These are phyloP conservation scores for Drusus annulatus DNA, from an alignment of 1,140 invertebrate species.

Conservation along the genomic window DNA sequence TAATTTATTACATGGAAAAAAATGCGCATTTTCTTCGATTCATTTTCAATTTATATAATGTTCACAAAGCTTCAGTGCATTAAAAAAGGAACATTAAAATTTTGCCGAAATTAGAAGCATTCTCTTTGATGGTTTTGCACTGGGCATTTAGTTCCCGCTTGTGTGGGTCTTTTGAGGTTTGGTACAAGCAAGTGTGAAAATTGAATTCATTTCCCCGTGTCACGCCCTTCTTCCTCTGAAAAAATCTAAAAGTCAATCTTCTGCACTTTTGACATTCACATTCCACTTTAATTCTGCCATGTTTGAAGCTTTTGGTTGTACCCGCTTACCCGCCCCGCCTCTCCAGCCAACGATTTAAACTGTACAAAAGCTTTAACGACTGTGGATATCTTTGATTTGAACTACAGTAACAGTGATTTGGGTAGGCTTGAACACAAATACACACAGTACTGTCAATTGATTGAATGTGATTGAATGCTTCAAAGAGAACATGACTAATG, in stretches of 20 bases:
- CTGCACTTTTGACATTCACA: neutral
- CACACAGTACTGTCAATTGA: too few species aligned
- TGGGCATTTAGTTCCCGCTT: neutral
- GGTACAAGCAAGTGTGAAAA: slow-evolving; percentile 2
- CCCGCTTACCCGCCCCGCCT: too few species aligned
- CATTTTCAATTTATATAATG: neutral
- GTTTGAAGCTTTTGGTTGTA: neutral
- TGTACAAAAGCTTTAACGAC: too few species aligned
- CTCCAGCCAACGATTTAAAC: too few species aligned
- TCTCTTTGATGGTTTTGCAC: neutral
- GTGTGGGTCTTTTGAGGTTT: neutral
- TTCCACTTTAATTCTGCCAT: slow-evolving; percentile 12
- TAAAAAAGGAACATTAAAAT: neutral
- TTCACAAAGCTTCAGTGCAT: neutral
- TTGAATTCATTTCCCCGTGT: neutral
- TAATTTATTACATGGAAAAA: too few species aligned
- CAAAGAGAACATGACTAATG: too few species aligned
- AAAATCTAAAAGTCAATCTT: slow-evolving; percentile 5
- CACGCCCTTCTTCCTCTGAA: neutral
- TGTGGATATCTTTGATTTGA: too few species aligned
- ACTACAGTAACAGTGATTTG: too few species aligned
- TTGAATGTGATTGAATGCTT: too few species aligned
- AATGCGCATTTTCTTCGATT: too few species aligned
- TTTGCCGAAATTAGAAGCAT: neutral
- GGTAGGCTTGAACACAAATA: too few species aligned